Conservation (phyloP, 2,888 invertebrate species). For the Campopleginae sp. region DNA sequence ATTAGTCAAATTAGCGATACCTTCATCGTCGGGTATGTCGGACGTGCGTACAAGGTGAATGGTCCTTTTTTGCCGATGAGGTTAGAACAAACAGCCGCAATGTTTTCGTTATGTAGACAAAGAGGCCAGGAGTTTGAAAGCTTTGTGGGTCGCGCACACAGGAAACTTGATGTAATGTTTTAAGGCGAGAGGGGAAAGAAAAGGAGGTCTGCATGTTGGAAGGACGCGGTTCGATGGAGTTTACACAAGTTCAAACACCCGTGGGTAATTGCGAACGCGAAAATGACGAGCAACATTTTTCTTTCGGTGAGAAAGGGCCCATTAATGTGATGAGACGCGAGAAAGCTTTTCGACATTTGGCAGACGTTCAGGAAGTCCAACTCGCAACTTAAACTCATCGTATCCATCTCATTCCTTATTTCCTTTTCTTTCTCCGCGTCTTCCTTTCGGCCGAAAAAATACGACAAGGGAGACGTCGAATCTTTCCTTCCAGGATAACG, state of each 20-base stretch:
- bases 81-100: constrained; percentile 16
- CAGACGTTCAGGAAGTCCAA: constrained; percentile 62
- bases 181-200: background rate
- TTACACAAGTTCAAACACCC: constrained; percentile 36
- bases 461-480: constrained; percentile 9
- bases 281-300: constrained; percentile 50
- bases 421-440: background rate
- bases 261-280: constrained; percentile 55
- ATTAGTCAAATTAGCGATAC: constrained; percentile 68
- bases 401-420: constrained; percentile 14
- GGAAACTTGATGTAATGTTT: background rate
- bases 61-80: background rate
- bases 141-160: constrained; percentile 1
- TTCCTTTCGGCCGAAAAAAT: constrained; percentile 30
- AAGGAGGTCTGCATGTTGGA: constrained; percentile 9
- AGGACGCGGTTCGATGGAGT: constrained; percentile 32
- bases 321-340: constrained; percentile 45
- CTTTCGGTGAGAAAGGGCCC: constrained; percentile 7
- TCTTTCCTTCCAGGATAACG: constrained; percentile 45
- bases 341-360: constrained; percentile 54
- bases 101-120: constrained; percentile 39
- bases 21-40: constrained; percentile 39
- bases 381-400: constrained; percentile 17
- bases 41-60: constrained; percentile 3
- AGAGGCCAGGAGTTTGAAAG: background rate